A percentile compares a stretch with the other conserved stretches of the same genome.
These are phyloP conservation scores for Troides helena DNA, from an alignment of 2,888 invertebrate genomes.

Conservation along the genomic window DNA sequence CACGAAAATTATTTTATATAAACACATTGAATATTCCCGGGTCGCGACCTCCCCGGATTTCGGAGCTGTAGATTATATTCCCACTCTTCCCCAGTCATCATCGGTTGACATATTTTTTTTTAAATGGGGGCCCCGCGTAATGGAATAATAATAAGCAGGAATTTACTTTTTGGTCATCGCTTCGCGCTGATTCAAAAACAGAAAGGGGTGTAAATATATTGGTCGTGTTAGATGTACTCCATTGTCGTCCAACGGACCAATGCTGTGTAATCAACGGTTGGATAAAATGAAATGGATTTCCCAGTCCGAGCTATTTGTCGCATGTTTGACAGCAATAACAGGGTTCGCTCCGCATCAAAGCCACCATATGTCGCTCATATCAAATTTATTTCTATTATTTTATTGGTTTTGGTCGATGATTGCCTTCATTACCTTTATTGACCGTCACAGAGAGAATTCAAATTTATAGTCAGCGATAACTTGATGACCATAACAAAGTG, in stretches of 20 bases:
- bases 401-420: conserved; percentile 74
- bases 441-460: conserved; percentile 75
- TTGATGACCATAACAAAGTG: conserved; percentile 74
- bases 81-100: conserved; percentile 68
- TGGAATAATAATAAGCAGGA: conserved; percentile 81
- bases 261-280: conserved; percentile 76
- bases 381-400: conserved; percentile 81
- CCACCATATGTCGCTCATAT: conserved; percentile 80
- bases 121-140: conserved; percentile 74
- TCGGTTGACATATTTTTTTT: conserved; percentile 79
- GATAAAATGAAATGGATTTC: conserved; percentile 72
- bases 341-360: conserved; percentile 74
- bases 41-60: conserved; percentile 58
- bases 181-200: conserved; percentile 71
- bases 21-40: conserved; percentile 77
- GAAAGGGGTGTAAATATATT: conserved; percentile 79
- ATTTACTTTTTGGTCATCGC: conserved; percentile 79
- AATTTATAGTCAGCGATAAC: conserved; percentile 76
- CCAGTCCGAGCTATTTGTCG: conserved; percentile 73
- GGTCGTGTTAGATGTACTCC: conserved; percentile 69
- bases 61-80: conserved; percentile 58
- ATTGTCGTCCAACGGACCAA: conserved; percentile 74
- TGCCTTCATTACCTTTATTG: conserved; percentile 79
- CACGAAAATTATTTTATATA: conserved; percentile 80
- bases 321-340: conserved; percentile 80